phyloP scores from a whole-genome alignment of 1,140 invertebrate species.

The Neodiprion virginianus region DNA sequence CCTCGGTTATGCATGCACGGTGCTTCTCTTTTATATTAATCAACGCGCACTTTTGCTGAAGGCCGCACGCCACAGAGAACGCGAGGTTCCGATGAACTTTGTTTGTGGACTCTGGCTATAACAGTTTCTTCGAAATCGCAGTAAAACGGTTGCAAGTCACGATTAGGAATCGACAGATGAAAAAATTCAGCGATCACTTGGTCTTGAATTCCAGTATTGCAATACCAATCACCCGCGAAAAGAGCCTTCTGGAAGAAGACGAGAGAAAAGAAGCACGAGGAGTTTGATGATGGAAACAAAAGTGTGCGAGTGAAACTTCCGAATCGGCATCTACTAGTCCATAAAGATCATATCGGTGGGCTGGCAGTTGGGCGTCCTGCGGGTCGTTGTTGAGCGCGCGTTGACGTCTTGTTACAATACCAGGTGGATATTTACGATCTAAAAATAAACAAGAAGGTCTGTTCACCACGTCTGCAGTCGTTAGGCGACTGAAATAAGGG shows the following conservation, averaged over 20 bases:
- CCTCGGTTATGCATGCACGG: background rate
- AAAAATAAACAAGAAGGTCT: background rate
- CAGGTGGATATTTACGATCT: conserved; percentile 47
- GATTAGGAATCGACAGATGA: too few relatives aligned
- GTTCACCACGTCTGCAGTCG: background rate
- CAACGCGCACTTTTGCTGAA: background rate
- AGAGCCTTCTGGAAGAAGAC: too few relatives aligned
- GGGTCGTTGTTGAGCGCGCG: conserved; percentile 43
- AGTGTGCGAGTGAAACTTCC: conserved; percentile 36
- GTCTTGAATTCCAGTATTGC: too few relatives aligned
- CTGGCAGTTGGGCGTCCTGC: conserved; percentile 3
- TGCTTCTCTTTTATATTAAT: background rate
- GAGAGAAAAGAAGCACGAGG: too few relatives aligned
- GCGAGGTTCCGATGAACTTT: too few relatives aligned
- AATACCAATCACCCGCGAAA: too few relatives aligned
- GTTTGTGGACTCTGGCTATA: too few relatives aligned
- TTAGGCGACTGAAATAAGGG: background rate
- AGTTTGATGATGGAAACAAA: background rate
- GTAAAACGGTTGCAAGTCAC: too few relatives aligned
- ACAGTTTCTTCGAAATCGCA: too few relatives aligned
- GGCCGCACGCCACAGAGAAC: too few relatives aligned
- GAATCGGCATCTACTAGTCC: conserved; percentile 36
- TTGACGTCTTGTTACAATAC: conserved; percentile 51
- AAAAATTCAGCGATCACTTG: too few relatives aligned
- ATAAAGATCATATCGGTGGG: conserved; percentile 46